Base-by-base conservation (phyloP, 2,888 invertebrate genomes). In the Lissocephala sabroskyi region DNA sequence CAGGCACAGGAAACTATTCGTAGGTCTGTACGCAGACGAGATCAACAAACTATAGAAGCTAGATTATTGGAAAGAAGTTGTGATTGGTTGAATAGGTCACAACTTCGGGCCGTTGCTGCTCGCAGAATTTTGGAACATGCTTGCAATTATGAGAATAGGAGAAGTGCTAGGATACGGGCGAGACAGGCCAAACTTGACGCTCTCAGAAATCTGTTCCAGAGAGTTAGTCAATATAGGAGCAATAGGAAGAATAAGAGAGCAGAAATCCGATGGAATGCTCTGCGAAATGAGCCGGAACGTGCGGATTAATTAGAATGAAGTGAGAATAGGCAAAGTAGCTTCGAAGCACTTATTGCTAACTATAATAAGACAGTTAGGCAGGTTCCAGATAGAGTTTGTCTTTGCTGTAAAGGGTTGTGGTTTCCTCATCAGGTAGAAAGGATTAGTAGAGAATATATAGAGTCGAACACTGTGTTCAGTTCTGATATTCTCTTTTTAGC, bases 61-160 rank as follows among this genome's bases (percentile, higher is more conserved):
- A n/a, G n/a, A n/a, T n/a, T n/a, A n/a, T n/a, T n/a, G n/a, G n/a
- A n/a, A n/a, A n/a, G n/a, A n/a, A n/a, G n/a, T n/a, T n/a, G n/a
- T n/a, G n/a, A n/a, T n/a, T n/a, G n/a, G n/a, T n/a, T n/a, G 70
- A 52, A 35, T 52, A 29, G 35, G 33, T 23, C 18, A 18, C 37
- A 37, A 37, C 19, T 37, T 37, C 37, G 14, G 17, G n/a, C 14
- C 36, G 10, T 19, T n/a, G n/a, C n/a, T n/a, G n/a, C n/a, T n/a
- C n/a, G n/a, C n/a, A n/a, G n/a, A n/a, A n/a, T n/a, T n/a, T n/a
- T n/a, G n/a, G n/a, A n/a, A n/a, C n/a, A n/a, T n/a, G n/a, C n/a
- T n/a, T n/a, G n/a, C n/a, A n/a, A n/a, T n/a, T n/a, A n/a, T n/a
- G n/a, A n/a, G n/a, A n/a, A n/a, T n/a, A n/a, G n/a, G n/a, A n/a